These are phyloP conservation scores for Cacoxenus indagator DNA, from an alignment of 2,888 invertebrate species.

Conservation along the genomic window DNA sequence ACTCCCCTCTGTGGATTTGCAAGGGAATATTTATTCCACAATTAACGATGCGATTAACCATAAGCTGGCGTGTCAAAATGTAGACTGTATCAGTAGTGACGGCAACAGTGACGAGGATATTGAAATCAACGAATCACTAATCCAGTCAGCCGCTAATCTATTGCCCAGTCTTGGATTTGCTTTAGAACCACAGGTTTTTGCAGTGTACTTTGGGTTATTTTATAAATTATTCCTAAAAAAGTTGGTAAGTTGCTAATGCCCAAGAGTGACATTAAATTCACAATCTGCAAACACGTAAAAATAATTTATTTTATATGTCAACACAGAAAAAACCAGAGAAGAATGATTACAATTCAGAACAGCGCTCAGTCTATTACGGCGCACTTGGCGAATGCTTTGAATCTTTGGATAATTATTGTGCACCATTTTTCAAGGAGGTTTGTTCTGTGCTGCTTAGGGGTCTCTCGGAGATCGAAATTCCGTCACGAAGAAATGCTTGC, in stretches of 20 bases:
- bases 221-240: constrained; percentile 76
- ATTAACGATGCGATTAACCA: constrained; percentile 77
- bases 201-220: constrained; percentile 77
- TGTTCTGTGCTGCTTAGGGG: constrained; percentile 77
- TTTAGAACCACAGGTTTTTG: constrained; percentile 77
- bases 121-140: constrained; percentile 80
- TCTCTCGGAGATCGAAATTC: constrained; percentile 76
- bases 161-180: constrained; percentile 79
- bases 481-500: constrained; percentile 83
- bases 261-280: too few relatives aligned
- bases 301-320: constrained; percentile 38
- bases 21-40: constrained; percentile 77
- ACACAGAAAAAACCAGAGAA: constrained; percentile 76
- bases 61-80: constrained; percentile 75
- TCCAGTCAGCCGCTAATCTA: constrained; percentile 83
- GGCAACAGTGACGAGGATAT: constrained; percentile 76
- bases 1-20: constrained; percentile 75
- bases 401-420: constrained; percentile 74
- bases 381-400: constrained; percentile 81
- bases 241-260: constrained; percentile 72
- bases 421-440: constrained; percentile 75
- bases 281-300: too few relatives aligned
- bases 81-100: constrained; percentile 66
- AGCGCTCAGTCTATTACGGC: constrained; percentile 81
- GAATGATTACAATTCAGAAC: constrained; percentile 72